Evolutionary conservation across 2,888 invertebrate genomes (phyloP).

Genomic region (Campaea margaritaria): DNA sequence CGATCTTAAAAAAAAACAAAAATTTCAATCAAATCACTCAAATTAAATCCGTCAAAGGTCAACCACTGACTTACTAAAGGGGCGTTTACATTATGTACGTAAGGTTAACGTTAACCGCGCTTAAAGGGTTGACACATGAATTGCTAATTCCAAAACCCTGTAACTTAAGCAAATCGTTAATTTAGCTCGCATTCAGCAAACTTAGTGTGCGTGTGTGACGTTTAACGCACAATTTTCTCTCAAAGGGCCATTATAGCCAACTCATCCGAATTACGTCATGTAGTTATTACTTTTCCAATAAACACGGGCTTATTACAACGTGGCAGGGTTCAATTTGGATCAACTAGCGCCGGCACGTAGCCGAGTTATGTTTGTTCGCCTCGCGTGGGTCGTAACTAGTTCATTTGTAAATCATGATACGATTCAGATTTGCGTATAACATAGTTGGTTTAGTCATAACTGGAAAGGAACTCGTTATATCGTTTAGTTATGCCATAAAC

Average conservation of each 20-base stretch:
- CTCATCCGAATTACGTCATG: conserved; percentile 30
- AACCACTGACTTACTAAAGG: too few relatives aligned
- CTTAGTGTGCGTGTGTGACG: conserved; percentile 18
- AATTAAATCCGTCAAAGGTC: too few relatives aligned
- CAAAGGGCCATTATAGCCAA: conserved; percentile 31
- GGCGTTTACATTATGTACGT: too few relatives aligned
- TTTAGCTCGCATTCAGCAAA: conserved; percentile 24
- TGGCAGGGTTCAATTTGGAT: conserved; percentile 15
- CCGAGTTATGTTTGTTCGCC: conserved; percentile 7
- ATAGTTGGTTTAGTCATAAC: conserved; percentile 5
- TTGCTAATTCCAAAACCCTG: conserved; percentile 28
- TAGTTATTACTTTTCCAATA: conserved; percentile 3
- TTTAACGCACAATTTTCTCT: conserved; percentile 30
- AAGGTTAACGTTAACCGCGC: background rate
- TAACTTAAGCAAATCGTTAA: conserved; percentile 30
- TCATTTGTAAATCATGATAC: conserved; percentile 24
- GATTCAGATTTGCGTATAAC: conserved; percentile 14
- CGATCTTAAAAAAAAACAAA: too few relatives aligned
- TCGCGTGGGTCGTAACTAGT: conserved; percentile 22
- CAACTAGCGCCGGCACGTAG: conserved; percentile 13
- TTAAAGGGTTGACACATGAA: conserved; percentile 18
- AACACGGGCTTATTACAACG: conserved; percentile 15
- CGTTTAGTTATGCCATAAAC: background rate
- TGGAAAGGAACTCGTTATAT: conserved; percentile 7
- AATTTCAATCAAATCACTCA: too few relatives aligned